Base-by-base conservation (phyloP, 2,888 invertebrate species). In the Drosophila fungiperda region DNA sequence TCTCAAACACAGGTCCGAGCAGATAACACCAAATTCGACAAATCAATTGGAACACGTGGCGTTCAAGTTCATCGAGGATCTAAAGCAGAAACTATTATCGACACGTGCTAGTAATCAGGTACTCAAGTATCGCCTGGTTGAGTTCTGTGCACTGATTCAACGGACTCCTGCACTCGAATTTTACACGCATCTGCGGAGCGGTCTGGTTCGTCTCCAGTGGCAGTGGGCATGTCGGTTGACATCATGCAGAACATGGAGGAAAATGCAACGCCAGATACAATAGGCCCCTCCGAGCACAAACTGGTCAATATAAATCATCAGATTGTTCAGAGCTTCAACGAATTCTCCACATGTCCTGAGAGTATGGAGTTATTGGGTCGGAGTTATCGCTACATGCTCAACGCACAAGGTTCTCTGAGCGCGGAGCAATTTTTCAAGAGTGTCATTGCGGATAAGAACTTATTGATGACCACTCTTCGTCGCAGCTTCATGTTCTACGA, bases 131-230 rank as follows among this genome's bases (percentile, higher is more conserved):
- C 91, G 92, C 38, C 78, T 92, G 52, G 83, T 83, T 23, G 91
- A 92, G 72, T 87, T 93, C 29, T 89, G 91, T 52, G 89, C 83
- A 35, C 83, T 90, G 48, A 80, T 93, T 33, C 82, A 84, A 73
- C 91, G 90, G 68, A 80, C 83, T 33, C 73, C 91, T 38, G 87
- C 92, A 33, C 73, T 91, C 26, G 92, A 93, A 62, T 87, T 93
- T 15, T 93, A 93, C 64, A 87, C 86, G 36, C 89, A 91, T 74
- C 68, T 93, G 64, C 91, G 92, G 49, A 91, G 84, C 74, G 93
- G 93, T 52, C 76, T 93, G 40, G 55, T 11, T 20, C 66, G 23
- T 69, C 73, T 1, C 68, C 79, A 2, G 66, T 64, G 11, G 33
- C 62, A 50, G 50, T 26, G 4, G 63, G 40, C 23, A 76, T 80